phyloP scores from a whole-genome alignment of 2,113 vertebrate species.

The Podarcis muralis region DNA sequence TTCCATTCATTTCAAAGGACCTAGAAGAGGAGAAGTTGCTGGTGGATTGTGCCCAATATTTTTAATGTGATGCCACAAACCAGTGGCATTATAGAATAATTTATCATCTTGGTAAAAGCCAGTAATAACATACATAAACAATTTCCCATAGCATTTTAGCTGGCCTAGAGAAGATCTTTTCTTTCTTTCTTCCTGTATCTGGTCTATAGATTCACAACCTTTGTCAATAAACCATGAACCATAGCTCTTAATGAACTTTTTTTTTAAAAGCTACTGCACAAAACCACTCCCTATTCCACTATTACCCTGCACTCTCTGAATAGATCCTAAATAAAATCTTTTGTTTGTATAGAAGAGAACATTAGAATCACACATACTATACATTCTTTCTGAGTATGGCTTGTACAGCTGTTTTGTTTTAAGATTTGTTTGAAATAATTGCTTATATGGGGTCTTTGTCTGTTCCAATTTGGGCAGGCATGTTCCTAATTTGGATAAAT shows the following conservation, averaged over 20 bases:
- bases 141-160: constrained; percentile 49
- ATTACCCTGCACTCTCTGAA: constrained; percentile 32
- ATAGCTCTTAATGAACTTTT: constrained; percentile 34
- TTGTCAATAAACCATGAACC: constrained; percentile 40
- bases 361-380: constrained; percentile 48
- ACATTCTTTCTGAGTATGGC: constrained; percentile 53
- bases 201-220: constrained; percentile 41
- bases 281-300: constrained; percentile 34
- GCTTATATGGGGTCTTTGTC: constrained; percentile 48
- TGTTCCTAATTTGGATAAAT: constrained; percentile 63
- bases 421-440: constrained; percentile 65
- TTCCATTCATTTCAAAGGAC: constrained; percentile 30
- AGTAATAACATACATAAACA: constrained; percentile 57
- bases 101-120: constrained; percentile 61
- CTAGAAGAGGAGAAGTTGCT: not conserved
- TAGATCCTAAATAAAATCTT: constrained; percentile 35
- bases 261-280: constrained; percentile 11
- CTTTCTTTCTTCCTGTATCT: constrained; percentile 26
- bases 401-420: constrained; percentile 67
- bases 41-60: constrained; percentile 27
- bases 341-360: constrained; percentile 41
- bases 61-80: constrained; percentile 14
- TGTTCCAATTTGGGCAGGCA: constrained; percentile 50
- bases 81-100: constrained; percentile 36
- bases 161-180: constrained; percentile 39